Evolutionary conservation across 1,140 invertebrate species (phyloP).

Genomic region (Zelostemma sp.): DNA sequence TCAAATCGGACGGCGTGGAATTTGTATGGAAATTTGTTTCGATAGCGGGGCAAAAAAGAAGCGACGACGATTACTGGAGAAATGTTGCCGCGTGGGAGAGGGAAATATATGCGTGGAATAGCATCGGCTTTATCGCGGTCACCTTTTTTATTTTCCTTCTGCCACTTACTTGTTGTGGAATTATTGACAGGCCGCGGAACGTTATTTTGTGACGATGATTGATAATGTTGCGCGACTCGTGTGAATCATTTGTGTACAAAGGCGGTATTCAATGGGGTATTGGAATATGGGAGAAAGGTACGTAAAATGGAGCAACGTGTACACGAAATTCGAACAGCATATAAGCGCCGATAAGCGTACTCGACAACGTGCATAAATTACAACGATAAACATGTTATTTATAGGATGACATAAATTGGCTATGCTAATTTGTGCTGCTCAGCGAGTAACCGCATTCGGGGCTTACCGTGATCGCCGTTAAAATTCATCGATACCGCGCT

Average conservation of each 20-base stretch:
- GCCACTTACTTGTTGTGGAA: conserved; percentile 10
- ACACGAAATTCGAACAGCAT: conserved; percentile 50
- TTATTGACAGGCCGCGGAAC: conserved; percentile 42
- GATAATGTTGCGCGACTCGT: conserved; percentile 37
- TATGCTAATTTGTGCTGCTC: conserved; percentile 70
- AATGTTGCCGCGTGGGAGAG: background rate
- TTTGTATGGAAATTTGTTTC: conserved; percentile 1
- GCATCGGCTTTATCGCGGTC: background rate
- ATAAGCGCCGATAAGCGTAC: conserved; percentile 55
- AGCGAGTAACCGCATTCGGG: conserved; percentile 56
- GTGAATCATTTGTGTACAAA: conserved; percentile 48
- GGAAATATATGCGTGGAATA: background rate
- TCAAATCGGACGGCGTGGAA: background rate
- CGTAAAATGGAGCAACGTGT: conserved; percentile 45
- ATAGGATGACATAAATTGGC: conserved; percentile 69
- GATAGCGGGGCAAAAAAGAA: background rate
- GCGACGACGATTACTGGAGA: background rate
- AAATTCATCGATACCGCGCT: conserved; percentile 51
- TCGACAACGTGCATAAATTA: conserved; percentile 67
- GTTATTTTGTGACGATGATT: conserved; percentile 49
- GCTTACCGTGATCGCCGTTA: conserved; percentile 56
- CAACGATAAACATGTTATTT: conserved; percentile 71
- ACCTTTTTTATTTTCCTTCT: background rate
- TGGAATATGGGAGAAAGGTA: conserved; percentile 41
- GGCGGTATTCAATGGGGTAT: conserved; percentile 35